Evolutionary conservation across 2,888 invertebrate species (phyloP), one percentile per base, ranked within the genome.

Genomic region (Tridacna crocea): DNA sequence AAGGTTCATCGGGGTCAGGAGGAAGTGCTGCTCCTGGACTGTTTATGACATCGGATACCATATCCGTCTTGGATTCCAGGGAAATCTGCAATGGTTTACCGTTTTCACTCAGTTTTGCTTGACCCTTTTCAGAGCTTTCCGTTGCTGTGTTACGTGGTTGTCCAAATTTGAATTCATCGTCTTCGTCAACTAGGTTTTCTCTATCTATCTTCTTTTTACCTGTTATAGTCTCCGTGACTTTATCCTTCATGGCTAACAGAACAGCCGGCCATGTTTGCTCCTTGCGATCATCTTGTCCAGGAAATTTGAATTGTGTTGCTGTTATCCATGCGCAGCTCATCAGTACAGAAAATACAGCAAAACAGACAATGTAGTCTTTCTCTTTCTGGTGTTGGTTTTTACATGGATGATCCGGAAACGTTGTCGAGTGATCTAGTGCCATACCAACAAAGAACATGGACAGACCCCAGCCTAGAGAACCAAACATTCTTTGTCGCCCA

Each of bases 321-420:
- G 97, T 97, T 72, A 98, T 96, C 78, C 99, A 96, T 0, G 99
- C 98, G 68, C 98, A 98, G 1, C 98, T 97, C 98, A 99, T 99
- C 48, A 99, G 95, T 48, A 99, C 97, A 24, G 98, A 98, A 95
- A 99, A 99, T 68, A 98, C 98, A 17, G 99, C 98, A 95, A 99
- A 99, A 94, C 99, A 99, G 87, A 99, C 98, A 55, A 98, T 98
- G 95, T 99, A 99, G 95, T 99, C 99, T 94, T 99, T 98, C 95
- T 99, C 99, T 93, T 97, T 96, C 82, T 96, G 96, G 91, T 97
- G 97, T 12, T 98, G 97, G 0, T 92, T 93, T 63, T 93, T 97
- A 93, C 98, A 99, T 0, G 98, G 98, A 95, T 98, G 98, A 90
- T 97, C 96, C 36, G 98, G 97, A 95, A 99, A 99, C 0, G 98